Percentiles rank a stretch among this genome's conserved stretches.
These are phyloP conservation scores for Hyles vespertilio DNA, from an alignment of 1,140 invertebrate species.

Conservation along the genomic window DNA sequence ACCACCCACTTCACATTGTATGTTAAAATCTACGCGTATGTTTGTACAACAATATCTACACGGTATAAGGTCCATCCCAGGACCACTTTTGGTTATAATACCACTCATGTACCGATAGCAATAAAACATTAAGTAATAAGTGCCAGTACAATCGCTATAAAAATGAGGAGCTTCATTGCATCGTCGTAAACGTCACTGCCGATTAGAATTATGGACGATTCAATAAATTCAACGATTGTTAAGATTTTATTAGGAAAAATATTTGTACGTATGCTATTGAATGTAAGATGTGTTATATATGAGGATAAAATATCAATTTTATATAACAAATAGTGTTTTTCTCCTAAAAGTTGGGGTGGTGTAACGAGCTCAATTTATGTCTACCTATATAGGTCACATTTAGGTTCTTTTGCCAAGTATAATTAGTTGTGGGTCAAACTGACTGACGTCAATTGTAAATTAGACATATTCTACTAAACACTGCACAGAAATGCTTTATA, in stretches of 20 bases:
- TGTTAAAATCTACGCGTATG: constrained; percentile 46
- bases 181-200: constrained; percentile 1
- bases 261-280: too few relatives aligned
- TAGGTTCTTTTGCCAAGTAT: too few relatives aligned
- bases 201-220: constrained; percentile 1
- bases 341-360: too few relatives aligned
- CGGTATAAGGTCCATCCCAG: neutral
- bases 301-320: neutral
- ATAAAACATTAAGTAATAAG: constrained; percentile 6
- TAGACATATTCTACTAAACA: too few relatives aligned
- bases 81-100: constrained; percentile 5
- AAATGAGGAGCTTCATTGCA: neutral
- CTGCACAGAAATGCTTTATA: too few relatives aligned
- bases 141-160: neutral
- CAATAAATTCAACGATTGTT: neutral
- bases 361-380: too few relatives aligned
- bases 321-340: too few relatives aligned
- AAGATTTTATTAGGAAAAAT: too few relatives aligned
- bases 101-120: constrained; percentile 1
- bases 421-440: too few relatives aligned
- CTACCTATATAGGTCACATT: too few relatives aligned
- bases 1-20: constrained; percentile 60
- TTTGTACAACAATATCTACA: constrained; percentile 13
- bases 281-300: too few relatives aligned
- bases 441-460: too few relatives aligned